These are phyloP conservation scores for Bombus vancouverensis DNA, from an alignment of 1,140 invertebrate genomes.

Conservation along the genomic window DNA sequence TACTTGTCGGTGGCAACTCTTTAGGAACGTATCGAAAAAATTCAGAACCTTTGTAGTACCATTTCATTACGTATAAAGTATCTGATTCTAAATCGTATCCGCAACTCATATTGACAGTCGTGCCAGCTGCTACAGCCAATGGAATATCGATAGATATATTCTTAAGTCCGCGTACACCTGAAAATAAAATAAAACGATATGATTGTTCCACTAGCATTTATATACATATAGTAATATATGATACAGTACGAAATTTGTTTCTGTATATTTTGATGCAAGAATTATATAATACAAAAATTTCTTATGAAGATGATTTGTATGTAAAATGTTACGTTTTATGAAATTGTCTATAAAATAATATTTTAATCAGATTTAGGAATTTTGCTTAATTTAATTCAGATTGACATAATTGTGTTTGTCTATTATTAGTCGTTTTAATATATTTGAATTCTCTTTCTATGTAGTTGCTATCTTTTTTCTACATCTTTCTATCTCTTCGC, in stretches of 20 bases:
- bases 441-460: background rate
- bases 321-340: background rate
- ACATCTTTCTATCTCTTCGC: too few species aligned
- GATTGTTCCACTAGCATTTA: background rate
- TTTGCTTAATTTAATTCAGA: background rate
- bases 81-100: constrained; percentile 82
- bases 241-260: background rate
- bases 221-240: background rate
- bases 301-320: background rate
- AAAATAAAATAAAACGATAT: constrained; percentile 53
- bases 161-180: constrained; percentile 76
- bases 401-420: too few species aligned
- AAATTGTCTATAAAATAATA: background rate
- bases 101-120: constrained; percentile 80
- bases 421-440: background rate
- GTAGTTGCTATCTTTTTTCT: background rate
- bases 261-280: background rate
- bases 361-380: background rate
- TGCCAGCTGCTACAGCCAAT: constrained; percentile 80
- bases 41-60: constrained; percentile 92
- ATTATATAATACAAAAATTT: background rate
- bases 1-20: constrained; percentile 87
- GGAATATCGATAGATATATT: constrained; percentile 81
- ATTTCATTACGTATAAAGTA: constrained; percentile 90
- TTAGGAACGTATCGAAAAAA: constrained; percentile 91